Evolutionary conservation across 2,797 vertebrate species (phyloP).

Genomic region (Falco biarmicus): DNA sequence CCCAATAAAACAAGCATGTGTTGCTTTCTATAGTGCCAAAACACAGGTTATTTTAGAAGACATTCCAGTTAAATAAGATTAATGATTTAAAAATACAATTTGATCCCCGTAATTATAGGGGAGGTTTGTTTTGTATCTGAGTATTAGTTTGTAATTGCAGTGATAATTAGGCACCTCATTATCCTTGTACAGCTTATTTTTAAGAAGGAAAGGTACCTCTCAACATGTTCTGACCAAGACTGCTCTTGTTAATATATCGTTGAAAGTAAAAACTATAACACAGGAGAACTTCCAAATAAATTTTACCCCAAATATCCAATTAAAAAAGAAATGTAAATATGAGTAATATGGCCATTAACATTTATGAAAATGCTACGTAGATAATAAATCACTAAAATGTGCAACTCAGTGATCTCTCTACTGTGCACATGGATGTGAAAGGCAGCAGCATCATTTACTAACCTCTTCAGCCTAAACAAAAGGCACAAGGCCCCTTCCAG

Average conservation of each 20-base stretch:
- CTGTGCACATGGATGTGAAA: neutral
- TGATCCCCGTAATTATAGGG: slow-evolving; percentile 57
- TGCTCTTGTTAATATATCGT: slow-evolving; percentile 7
- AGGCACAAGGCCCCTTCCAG: neutral
- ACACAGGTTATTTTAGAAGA: neutral
- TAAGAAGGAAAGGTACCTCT: neutral
- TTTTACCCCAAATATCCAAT: slow-evolving; percentile 58
- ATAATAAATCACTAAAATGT: neutral
- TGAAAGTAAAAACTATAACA: slow-evolving; percentile 39
- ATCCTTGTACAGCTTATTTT: slow-evolving; percentile 35
- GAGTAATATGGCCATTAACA: slow-evolving; percentile 60
- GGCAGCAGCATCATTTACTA: neutral
- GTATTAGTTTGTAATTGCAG: slow-evolving; percentile 48
- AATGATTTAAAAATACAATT: slow-evolving; percentile 47
- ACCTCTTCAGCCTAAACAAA: neutral
- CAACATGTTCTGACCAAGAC: neutral
- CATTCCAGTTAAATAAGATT: slow-evolving; percentile 38
- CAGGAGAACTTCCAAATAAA: slow-evolving; percentile 6
- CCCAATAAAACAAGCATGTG: neutral
- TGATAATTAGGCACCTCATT: slow-evolving; percentile 60
- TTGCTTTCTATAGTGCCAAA: neutral
- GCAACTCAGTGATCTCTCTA: neutral
- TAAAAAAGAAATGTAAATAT: slow-evolving; percentile 65
- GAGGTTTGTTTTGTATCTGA: slow-evolving; percentile 61
- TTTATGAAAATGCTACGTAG: slow-evolving; percentile 25